Evolutionary conservation across 2,113 vertebrate species (phyloP), one percentile per base, ranked within the genome.

Genomic region (Podiceps cristatus): DNA sequence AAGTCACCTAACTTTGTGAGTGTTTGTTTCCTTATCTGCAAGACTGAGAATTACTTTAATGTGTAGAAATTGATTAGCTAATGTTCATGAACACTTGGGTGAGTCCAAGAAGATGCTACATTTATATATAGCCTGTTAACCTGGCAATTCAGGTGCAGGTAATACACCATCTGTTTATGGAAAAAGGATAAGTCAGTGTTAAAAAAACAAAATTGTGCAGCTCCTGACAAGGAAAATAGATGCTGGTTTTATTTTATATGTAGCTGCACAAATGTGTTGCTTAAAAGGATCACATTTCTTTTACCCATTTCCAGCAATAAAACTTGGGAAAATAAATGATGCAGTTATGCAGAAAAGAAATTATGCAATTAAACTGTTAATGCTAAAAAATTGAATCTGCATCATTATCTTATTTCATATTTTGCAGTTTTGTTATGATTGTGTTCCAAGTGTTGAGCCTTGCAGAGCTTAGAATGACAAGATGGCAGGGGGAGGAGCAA

Each of bases 91-190:
- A 31, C 44, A 22, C 50, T 53, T 85, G 33, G 24, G 75, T 37
- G 62, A 64, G 18, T 19, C 37, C 37, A 33, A 64, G 73, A 95
- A 45, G 33, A 82, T 67, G 37, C 33, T 82, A 11, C 53, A 10
- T 90, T 82, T 73, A 7, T 90, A 73, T 94, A 52, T 74, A 69
- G 27, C n/a, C 25, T 75, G 52, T 88, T 93, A 88, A 91, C 73
- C 35, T 86, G 79, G 78, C 28, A 78, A 3, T 90, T 87, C 88
- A 67, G 33, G n/a, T 95, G 73, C 85, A 83, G 89, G 73, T 82
- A 86, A 76, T 82, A 56, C 23, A 55, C 69, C 74, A 87, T 89
- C 91, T 91, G 93, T 90, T 93, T 52, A 33, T 83, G 88, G 79
- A 64, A 75, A 80, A 86, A 90, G 22, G 37, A 89, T 35, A 84